Evolutionary conservation across 2,888 invertebrate genomes (phyloP).

Genomic region (Lasioglossum figueresi): DNA sequence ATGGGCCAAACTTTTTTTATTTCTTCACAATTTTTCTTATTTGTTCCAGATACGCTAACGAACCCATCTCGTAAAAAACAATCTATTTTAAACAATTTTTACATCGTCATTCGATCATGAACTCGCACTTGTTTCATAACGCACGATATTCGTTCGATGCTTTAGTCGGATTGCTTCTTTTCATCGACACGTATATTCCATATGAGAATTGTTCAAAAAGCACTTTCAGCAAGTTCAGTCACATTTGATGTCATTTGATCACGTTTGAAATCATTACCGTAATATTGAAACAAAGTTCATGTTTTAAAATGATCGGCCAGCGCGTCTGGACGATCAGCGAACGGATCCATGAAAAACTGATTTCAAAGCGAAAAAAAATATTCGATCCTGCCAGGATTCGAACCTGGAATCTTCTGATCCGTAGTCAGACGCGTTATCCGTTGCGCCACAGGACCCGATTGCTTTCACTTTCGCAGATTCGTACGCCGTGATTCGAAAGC

Average conservation of each 20-base stretch:
- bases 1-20: conserved; percentile 76
- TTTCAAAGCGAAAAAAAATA: neutral
- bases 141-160: no score
- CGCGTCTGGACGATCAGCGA: accelerated
- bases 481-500: neutral
- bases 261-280: neutral
- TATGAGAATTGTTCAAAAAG: neutral
- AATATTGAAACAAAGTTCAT: neutral
- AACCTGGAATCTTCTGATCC: conserved; percentile 86
- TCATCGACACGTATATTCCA: no score
- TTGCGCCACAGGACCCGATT: conserved; percentile 64
- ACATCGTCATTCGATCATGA: no score
- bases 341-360: neutral
- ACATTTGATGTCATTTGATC: neutral
- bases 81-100: no score
- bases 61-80: no score
- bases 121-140: no score
- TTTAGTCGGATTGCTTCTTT: no score
- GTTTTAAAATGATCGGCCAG: neutral
- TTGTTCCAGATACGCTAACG: no score
- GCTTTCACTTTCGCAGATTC: neutral
- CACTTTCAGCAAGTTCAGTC: neutral
- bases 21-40: conserved; percentile 32
- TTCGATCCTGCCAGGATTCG: conserved; percentile 88
- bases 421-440: conserved; percentile 78